These are phyloP conservation scores for Cryptoprocta ferox DNA, from an alignment of 2,797 vertebrate species.

Conservation along the genomic window DNA sequence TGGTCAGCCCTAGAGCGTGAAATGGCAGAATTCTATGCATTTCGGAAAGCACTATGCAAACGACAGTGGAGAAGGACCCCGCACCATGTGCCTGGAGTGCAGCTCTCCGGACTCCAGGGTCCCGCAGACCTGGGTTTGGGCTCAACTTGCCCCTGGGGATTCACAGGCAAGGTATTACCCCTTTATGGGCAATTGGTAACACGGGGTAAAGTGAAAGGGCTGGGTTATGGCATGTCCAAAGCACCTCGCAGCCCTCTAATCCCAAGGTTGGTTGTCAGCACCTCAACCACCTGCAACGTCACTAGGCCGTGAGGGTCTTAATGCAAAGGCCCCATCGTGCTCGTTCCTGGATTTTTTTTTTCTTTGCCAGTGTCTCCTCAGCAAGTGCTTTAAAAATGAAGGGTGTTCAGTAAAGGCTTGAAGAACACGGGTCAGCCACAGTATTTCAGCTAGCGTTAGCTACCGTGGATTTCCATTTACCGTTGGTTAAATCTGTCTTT, in stretches of 20 bases:
- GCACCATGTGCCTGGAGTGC: neutral
- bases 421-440: neutral
- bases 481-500: neutral
- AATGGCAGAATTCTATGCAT: neutral
- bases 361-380: neutral
- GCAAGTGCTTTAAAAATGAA: neutral
- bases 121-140: neutral
- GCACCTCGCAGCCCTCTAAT: neutral
- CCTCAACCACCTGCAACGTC: neutral
- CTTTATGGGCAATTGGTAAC: neutral
- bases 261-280: neutral
- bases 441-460: neutral
- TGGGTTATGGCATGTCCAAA: neutral
- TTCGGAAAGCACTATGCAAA: neutral
- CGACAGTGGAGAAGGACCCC: neutral
- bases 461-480: neutral
- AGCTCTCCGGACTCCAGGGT: accelerated
- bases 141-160: neutral
- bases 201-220: neutral
- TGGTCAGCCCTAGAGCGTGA: neutral
- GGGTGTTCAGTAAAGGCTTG: neutral
- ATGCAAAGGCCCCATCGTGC: neutral
- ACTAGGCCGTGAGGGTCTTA: neutral
- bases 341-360: neutral
- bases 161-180: neutral